phyloP scores from a whole-genome alignment of 1,140 invertebrate genomes.

The Formica exsecta region DNA sequence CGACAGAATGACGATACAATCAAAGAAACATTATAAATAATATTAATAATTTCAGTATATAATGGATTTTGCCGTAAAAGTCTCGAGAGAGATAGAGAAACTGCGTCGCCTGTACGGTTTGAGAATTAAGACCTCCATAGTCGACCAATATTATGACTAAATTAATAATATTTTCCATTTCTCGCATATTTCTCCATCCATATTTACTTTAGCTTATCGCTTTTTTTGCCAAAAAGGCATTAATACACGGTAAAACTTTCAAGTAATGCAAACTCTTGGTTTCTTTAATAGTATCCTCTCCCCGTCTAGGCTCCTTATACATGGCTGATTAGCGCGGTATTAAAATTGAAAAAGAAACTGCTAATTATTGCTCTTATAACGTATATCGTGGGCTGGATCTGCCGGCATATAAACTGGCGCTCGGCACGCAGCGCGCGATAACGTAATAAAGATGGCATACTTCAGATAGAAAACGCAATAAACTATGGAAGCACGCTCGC shows the following conservation, averaged over 20 bases:
- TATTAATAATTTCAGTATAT: slow-evolving; percentile 45
- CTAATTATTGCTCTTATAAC: slow-evolving; percentile 77
- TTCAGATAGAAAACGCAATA: slow-evolving; percentile 80
- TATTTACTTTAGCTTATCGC: not conserved
- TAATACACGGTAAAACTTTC: not conserved
- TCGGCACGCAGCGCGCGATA: slow-evolving; percentile 77
- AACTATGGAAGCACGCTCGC: slow-evolving; percentile 76
- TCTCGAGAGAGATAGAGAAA: slow-evolving; percentile 26
- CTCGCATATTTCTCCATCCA: not conserved
- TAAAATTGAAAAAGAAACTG: slow-evolving; percentile 80
- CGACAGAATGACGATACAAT: slow-evolving; percentile 10
- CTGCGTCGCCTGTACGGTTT: not conserved
- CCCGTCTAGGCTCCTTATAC: slow-evolving; percentile 10
- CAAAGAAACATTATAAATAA: slow-evolving; percentile 26
- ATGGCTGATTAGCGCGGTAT: slow-evolving; percentile 73
- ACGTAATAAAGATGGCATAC: slow-evolving; percentile 81
- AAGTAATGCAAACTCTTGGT: not conserved
- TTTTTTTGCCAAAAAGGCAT: not conserved
- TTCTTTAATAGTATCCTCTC: slow-evolving; percentile 7
- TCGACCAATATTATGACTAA: not conserved
- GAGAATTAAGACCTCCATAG: not conserved
- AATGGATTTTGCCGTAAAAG: slow-evolving; percentile 34
- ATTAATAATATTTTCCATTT: not conserved
- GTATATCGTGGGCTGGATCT: slow-evolving; percentile 74
- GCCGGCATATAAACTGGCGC: slow-evolving; percentile 73